These are phyloP conservation scores for Sebastiscus tertius DNA, from an alignment of 2,797 vertebrate genomes.

Conservation along the genomic window DNA sequence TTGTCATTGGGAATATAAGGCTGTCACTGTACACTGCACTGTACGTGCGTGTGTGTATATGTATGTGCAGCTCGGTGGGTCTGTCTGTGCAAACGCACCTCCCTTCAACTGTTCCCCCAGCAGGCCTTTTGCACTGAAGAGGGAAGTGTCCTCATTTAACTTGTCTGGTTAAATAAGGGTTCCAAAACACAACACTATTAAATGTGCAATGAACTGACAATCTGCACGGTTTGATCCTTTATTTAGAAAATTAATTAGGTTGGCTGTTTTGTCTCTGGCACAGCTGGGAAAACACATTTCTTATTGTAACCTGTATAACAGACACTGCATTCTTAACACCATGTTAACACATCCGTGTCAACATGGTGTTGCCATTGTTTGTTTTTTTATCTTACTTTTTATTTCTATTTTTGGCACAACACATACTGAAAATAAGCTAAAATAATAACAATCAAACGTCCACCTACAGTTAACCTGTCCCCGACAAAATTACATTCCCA, in stretches of 20 bases:
- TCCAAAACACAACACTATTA: neutral
- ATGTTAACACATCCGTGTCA: neutral
- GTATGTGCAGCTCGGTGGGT: neutral
- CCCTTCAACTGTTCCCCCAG: neutral
- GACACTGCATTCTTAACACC: neutral
- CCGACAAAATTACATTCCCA: too few relatives aligned
- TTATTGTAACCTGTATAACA: neutral
- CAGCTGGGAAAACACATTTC: neutral
- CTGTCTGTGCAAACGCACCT: constrained; percentile 6
- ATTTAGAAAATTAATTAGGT: neutral
- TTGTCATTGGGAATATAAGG: constrained; percentile 36
- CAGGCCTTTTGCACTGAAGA: neutral
- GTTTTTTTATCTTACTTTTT: too few relatives aligned
- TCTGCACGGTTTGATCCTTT: neutral
- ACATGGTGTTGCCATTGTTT: neutral
- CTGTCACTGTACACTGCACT: constrained; percentile 24
- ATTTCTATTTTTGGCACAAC: too few relatives aligned
- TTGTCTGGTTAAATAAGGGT: constrained; percentile 2
- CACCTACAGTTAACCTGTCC: too few relatives aligned
- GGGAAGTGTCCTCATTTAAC: constrained; percentile 18
- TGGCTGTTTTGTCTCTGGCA: neutral
- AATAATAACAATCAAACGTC: too few relatives aligned
- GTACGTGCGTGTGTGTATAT: neutral
- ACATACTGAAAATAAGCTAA: too few relatives aligned
- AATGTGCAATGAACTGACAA: neutral